phyloP scores from a whole-genome alignment of 2,797 vertebrate genomes.

The Gastrophryne carolinensis region DNA sequence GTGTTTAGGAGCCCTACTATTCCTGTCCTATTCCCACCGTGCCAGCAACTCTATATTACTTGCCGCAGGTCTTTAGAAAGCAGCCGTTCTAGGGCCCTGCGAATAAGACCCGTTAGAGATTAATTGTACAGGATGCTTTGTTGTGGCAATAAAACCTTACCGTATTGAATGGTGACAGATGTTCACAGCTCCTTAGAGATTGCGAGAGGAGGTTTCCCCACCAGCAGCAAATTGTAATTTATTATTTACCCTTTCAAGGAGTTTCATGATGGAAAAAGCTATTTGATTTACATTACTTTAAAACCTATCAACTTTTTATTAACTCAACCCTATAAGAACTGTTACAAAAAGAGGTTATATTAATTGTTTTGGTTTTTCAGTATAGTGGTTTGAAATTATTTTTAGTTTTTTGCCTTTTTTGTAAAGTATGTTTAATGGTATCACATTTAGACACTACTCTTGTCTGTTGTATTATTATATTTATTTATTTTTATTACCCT shows the following conservation, averaged over 20 bases:
- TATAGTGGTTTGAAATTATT: no score
- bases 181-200: conserved; percentile 24
- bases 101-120: conserved; percentile 34
- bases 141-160: conserved; percentile 42
- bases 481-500: no score
- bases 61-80: not conserved
- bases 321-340: not conserved
- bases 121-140: conserved; percentile 41
- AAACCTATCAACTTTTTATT: not conserved
- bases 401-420: no score
- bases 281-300: not conserved
- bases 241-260: conserved; percentile 14
- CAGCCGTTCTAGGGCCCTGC: not conserved
- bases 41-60: conserved; percentile 18
- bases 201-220: conserved; percentile 1
- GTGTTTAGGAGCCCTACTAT: not conserved
- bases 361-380: no score
- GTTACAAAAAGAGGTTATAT: no score
- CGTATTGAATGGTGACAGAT: conserved; percentile 46
- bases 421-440: no score
- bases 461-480: no score
- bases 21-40: conserved; percentile 38
- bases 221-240: conserved; percentile 21
- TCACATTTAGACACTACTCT: no score
- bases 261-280: not conserved